These are phyloP conservation scores for Pollenia labialis DNA, from an alignment of 2,888 invertebrate species.

Conservation along the genomic window DNA sequence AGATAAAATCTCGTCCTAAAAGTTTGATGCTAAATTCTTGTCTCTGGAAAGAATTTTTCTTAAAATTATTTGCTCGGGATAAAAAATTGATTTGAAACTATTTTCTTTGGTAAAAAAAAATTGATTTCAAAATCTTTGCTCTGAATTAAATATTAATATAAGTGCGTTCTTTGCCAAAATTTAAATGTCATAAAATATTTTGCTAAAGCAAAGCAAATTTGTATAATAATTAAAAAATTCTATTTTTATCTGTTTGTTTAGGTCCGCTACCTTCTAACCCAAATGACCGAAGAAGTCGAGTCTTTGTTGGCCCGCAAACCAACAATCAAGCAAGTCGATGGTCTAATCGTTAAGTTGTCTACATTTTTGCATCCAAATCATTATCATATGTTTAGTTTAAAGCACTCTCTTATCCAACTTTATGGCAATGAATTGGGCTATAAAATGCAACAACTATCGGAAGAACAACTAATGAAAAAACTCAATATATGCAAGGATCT, in stretches of 20 bases:
- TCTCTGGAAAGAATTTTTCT: no score
- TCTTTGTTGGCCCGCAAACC: conserved; percentile 86
- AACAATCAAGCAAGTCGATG: conserved; percentile 86
- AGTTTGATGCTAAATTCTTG: no score
- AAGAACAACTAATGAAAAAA: conserved; percentile 87
- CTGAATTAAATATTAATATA: no score
- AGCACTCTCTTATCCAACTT: conserved; percentile 92
- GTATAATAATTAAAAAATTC: no score
- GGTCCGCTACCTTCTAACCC: conserved; percentile 86
- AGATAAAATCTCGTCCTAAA: no score
- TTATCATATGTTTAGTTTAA: conserved; percentile 92
- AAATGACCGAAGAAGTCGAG: conserved; percentile 92
- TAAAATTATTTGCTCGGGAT: no score
- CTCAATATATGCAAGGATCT: conserved; percentile 88
- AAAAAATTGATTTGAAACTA: no score
- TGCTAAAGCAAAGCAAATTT: no score
- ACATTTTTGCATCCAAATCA: conserved; percentile 93
- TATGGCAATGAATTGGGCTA: conserved; percentile 89
- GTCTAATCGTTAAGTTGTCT: conserved; percentile 88
- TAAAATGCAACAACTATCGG: conserved; percentile 85
- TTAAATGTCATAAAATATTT: no score
- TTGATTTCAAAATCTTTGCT: no score
- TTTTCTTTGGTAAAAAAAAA: no score
- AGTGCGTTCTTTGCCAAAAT: no score
- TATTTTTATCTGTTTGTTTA: conserved; percentile 59